A percentile compares a stretch with the other conserved stretches of the same genome.
Evolutionary conservation across 2,113 vertebrate species (phyloP).

Genomic region (Bungarus multicinctus): DNA sequence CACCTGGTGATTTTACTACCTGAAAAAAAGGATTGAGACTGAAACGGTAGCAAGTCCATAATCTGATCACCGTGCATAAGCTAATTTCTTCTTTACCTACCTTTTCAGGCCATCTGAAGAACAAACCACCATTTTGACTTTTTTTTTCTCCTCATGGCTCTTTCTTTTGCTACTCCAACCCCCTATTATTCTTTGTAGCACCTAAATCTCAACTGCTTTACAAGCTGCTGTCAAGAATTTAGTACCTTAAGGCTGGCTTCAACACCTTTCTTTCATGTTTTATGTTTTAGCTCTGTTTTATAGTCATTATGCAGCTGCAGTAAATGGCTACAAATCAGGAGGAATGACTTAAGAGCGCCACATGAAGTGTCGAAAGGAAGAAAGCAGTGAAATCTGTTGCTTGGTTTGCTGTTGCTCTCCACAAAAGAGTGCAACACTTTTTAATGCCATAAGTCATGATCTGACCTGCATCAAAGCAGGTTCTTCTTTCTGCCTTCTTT

Average conservation of each 20-base stretch:
- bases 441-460: slow-evolving; percentile 54
- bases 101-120: not conserved
- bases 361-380: not conserved
- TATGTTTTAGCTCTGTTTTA: slow-evolving; percentile 64
- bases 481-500: slow-evolving; percentile 43
- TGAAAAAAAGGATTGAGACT: not conserved
- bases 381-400: not conserved
- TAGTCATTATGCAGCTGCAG: slow-evolving; percentile 63
- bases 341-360: slow-evolving; percentile 49
- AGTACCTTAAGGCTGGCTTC: slow-evolving; percentile 69
- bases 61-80: not conserved
- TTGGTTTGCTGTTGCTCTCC: slow-evolving; percentile 9
- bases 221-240: slow-evolving; percentile 70
- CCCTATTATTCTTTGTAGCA: slow-evolving; percentile 40
- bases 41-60: not conserved
- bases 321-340: slow-evolving; percentile 65
- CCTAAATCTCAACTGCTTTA: slow-evolving; percentile 63
- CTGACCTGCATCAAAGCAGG: slow-evolving; percentile 18
- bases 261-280: slow-evolving; percentile 70
- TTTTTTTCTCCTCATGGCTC: slow-evolving; percentile 3
- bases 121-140: not conserved
- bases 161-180: not conserved
- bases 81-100: not conserved
- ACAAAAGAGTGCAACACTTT: slow-evolving; percentile 46
- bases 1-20: not conserved